phyloP scores from a whole-genome alignment of 2,888 invertebrate species.

The Zhuqinia jingwanae region DNA sequence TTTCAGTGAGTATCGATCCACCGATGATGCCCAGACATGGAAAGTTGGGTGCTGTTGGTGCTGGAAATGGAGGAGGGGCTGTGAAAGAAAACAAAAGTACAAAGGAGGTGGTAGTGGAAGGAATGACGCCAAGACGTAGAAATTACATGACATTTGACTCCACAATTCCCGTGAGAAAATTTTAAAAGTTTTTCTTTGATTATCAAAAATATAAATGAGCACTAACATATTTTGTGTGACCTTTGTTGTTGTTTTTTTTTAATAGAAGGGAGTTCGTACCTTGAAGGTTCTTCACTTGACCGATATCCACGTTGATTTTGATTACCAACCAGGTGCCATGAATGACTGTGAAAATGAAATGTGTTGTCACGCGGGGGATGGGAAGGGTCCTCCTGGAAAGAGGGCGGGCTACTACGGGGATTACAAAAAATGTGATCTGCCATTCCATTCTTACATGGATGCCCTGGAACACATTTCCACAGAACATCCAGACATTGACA shows the following conservation, averaged over 20 bases:
- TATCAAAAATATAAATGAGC: too few species aligned
- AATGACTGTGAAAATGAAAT: constrained; percentile 77
- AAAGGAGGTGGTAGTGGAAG: neutral
- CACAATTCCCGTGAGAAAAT: constrained; percentile 50
- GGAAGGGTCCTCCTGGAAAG: constrained; percentile 64
- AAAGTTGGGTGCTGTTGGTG: too few species aligned
- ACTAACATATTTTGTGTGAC: neutral
- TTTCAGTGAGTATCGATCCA: constrained; percentile 58
- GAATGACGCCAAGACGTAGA: neutral
- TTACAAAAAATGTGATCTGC: constrained; percentile 77
- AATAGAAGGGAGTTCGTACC: constrained; percentile 64
- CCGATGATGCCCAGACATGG: neutral
- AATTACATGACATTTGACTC: constrained; percentile 20
- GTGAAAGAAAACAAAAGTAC: neutral
- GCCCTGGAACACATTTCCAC: constrained; percentile 76
- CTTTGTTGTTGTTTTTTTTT: constrained; percentile 4
- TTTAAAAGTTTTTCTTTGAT: neutral
- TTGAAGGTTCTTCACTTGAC: constrained; percentile 77
- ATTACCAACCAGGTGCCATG: constrained; percentile 74
- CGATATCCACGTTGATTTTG: constrained; percentile 76
- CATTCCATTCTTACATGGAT: constrained; percentile 75
- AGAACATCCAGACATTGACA: constrained; percentile 77
- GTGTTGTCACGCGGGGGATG: constrained; percentile 75
- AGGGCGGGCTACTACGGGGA: constrained; percentile 77
- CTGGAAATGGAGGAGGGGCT: neutral